Conservation (phyloP, 1,140 invertebrate genomes). For the Pseudobourletiella spinata region DNA sequence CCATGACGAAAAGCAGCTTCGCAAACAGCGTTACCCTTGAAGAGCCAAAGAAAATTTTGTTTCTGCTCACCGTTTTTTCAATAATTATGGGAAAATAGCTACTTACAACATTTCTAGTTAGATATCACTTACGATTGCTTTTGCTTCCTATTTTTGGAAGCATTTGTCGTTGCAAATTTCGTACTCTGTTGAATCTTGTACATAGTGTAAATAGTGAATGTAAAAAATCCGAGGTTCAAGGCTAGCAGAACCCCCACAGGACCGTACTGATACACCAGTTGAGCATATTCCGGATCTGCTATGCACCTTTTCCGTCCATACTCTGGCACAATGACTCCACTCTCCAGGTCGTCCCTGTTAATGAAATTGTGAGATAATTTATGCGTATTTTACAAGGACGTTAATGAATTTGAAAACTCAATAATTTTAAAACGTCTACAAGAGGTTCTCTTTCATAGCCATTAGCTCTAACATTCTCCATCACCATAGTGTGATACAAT, state of each 20-base stretch:
- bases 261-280: slow-evolving; percentile 36
- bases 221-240: slow-evolving; percentile 39
- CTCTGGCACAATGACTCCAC: slow-evolving; percentile 12
- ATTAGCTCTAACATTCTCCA: too few species aligned
- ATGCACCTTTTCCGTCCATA: slow-evolving; percentile 11
- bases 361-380: neutral
- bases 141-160: slow-evolving; percentile 13
- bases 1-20: slow-evolving; percentile 63
- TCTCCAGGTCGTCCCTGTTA: slow-evolving; percentile 13
- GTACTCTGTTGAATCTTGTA: slow-evolving; percentile 37
- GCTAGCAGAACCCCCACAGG: slow-evolving; percentile 38
- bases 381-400: too few species aligned
- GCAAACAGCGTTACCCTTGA: slow-evolving; percentile 48
- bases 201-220: slow-evolving; percentile 38
- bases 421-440: too few species aligned
- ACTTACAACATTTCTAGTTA: neutral
- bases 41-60: neutral
- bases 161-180: slow-evolving; percentile 26
- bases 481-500: too few species aligned
- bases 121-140: slow-evolving; percentile 11
- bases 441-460: too few species aligned
- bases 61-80: neutral
- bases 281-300: slow-evolving; percentile 16
- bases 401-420: too few species aligned
- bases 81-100: neutral